Evolutionary conservation across 2,113 vertebrate species (phyloP), one percentile per base, ranked within the genome.

Genomic region (Lates calcarifer): DNA sequence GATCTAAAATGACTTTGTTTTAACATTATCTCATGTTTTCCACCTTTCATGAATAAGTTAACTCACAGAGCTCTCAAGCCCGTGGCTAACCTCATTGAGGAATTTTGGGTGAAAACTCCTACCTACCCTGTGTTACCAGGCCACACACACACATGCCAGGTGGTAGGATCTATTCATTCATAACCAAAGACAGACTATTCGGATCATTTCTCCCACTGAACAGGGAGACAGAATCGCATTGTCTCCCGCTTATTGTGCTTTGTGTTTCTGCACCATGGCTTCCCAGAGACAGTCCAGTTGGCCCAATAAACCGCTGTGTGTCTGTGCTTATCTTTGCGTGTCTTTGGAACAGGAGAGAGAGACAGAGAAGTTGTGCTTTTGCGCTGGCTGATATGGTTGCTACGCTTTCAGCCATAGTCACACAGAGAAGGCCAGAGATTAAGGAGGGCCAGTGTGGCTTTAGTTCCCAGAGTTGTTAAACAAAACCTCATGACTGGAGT

Each of bases 401-500:
- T 73, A 55, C 57, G 47, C 62, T 70, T 84, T 51, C 73, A 86
- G 82, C 67, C 67, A 29, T 57, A 77, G 77, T 49, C 17, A 6
- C 66, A 67, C 49, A 64, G 70, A 75, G 78, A 53, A 81, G 57
- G 72, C 35, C 41, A 13, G 49, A 60, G 83, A 83, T 84, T 77
- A 82, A 86, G 57, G 24, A 79, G 24, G 74, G 71, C 69, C 79
- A 71, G 41, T n/a, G 76, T 69, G 83, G 69, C 82, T 90, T 81
- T 74, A 70, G 66, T 83, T 90, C 77, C 74, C 64, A 62, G 73
- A 83, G 87, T 79, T 89, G 85, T 89, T 91, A 82, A 89, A 88
- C 83, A 85, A 84, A 90, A 67, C 79, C 84, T 85, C 82, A 87
- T 89, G 85, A 84, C 74, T 18, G 29, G 77, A 84, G 85, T 91